Conservation (phyloP, 1,140 invertebrate species). For the Vanessa atalanta region DNA sequence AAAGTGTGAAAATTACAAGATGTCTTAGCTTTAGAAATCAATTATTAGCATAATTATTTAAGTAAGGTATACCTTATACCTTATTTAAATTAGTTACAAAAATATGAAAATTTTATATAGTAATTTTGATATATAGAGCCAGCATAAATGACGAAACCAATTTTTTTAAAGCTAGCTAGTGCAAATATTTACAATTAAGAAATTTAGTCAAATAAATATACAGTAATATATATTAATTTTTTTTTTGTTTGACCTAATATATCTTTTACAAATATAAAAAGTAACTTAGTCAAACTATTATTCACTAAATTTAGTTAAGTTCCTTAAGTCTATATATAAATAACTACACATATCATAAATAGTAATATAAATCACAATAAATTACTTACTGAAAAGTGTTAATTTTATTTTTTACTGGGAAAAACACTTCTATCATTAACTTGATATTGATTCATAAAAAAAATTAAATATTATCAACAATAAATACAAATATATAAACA, state of each 20-base stretch:
- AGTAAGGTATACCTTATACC: too few relatives aligned
- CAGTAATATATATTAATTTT: too few relatives aligned
- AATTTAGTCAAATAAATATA: too few relatives aligned
- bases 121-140: background rate
- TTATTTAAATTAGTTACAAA: background rate
- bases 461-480: background rate
- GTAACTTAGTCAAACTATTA: background rate
- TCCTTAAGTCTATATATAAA: background rate
- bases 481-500: slow-evolving; percentile 18
- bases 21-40: background rate
- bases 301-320: background rate
- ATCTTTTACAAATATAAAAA: background rate
- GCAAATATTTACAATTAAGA: too few relatives aligned
- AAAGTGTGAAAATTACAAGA: too few relatives aligned
- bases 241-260: background rate
- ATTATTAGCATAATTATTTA: background rate
- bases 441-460: background rate
- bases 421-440: background rate
- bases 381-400: slow-evolving; percentile 21
- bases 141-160: too few relatives aligned
- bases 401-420: slow-evolving; percentile 1
- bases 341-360: background rate
- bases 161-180: too few relatives aligned
- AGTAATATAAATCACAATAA: background rate
- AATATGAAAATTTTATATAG: background rate